These are phyloP conservation scores for Cacatua alba DNA, from an alignment of 2,113 vertebrate genomes.

Conservation along the genomic window DNA sequence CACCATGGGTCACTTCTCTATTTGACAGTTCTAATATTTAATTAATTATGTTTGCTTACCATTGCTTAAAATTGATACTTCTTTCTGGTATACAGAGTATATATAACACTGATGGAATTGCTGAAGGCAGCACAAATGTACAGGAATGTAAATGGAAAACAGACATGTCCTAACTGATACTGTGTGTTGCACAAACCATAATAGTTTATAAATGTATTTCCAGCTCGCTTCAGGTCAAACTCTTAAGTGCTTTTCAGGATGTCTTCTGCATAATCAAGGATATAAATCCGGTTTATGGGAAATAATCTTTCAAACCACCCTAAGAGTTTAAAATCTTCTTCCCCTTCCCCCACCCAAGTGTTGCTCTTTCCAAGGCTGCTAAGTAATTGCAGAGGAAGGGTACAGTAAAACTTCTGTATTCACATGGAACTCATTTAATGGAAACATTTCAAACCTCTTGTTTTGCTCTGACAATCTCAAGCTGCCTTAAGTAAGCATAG, in stretches of 20 bases:
- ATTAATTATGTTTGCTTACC: background rate
- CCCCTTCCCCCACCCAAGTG: background rate
- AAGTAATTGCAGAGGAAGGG: background rate
- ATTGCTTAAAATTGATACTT: background rate
- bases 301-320: slow-evolving; percentile 33
- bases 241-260: slow-evolving; percentile 36
- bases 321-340: background rate
- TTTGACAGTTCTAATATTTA: background rate
- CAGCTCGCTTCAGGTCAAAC: slow-evolving; percentile 45
- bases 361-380: background rate
- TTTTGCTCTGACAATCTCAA: slow-evolving; percentile 40
- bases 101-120: background rate
- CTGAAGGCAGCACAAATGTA: slow-evolving; percentile 28
- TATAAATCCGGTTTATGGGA: slow-evolving; percentile 44
- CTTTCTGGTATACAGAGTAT: background rate
- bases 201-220: slow-evolving; percentile 27
- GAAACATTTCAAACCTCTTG: background rate
- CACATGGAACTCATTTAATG: slow-evolving; percentile 39
- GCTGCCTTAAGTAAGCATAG: slow-evolving; percentile 16
- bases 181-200: background rate
- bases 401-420: slow-evolving; percentile 12
- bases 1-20: background rate
- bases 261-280: slow-evolving; percentile 28
- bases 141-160: slow-evolving; percentile 60
- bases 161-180: slow-evolving; percentile 34